These are phyloP conservation scores for Oncorhynchus nerka DNA, from an alignment of 2,113 vertebrate genomes.

Conservation along the genomic window DNA sequence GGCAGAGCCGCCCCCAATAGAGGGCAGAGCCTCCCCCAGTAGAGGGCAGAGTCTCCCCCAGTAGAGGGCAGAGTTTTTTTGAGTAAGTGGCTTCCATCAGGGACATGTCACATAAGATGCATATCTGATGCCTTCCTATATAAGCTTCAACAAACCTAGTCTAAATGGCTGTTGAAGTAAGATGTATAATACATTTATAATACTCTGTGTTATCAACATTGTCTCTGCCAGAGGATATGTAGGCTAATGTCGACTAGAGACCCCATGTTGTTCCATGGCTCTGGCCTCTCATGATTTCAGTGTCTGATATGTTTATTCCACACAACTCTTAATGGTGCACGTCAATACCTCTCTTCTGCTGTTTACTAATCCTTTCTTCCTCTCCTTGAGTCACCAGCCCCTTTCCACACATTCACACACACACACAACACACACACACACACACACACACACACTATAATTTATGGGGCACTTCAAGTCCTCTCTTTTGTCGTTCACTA, in stretches of 20 bases:
- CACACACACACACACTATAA: conserved; percentile 49
- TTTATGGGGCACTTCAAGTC: conserved; percentile 35
- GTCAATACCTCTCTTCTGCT: neutral
- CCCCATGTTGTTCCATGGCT: neutral
- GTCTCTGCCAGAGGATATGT: too few relatives aligned
- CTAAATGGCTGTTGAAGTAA: too few relatives aligned
- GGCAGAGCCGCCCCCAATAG: too few relatives aligned
- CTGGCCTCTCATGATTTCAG: conserved; percentile 31
- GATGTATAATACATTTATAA: too few relatives aligned
- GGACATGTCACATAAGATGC: neutral
- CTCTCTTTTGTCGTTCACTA: conserved; percentile 15
- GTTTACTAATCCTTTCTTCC: conserved; percentile 12
- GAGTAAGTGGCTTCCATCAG: neutral
- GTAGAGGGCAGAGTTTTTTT: too few relatives aligned
- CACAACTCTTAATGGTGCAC: conserved; percentile 33
- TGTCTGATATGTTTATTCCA: conserved; percentile 44
- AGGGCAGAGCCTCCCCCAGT: too few relatives aligned
- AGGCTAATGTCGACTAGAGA: too few relatives aligned
- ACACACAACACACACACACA: neutral
- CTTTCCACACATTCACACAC: neutral
- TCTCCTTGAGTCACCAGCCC: neutral
- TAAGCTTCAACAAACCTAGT: too few relatives aligned
- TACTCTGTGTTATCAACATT: too few relatives aligned
- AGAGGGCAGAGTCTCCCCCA: too few relatives aligned
- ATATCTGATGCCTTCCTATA: too few relatives aligned